Evolutionary conservation across 2,113 vertebrate species (phyloP), one percentile per base, ranked within the genome.

Genomic region (Hemibagrus wyckioides): DNA sequence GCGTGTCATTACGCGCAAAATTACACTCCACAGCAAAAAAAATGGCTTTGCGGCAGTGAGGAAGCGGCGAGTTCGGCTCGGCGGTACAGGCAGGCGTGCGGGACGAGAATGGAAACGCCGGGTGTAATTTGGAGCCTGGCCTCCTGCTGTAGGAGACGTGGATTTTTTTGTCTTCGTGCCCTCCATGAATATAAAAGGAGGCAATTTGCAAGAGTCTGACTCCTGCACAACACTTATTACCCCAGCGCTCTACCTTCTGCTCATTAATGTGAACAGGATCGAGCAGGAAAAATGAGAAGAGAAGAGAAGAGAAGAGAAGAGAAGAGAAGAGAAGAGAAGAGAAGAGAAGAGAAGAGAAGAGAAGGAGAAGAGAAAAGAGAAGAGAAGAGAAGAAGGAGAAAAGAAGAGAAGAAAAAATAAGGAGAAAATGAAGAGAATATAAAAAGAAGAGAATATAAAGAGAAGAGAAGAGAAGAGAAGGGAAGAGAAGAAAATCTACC

Each of bases 331-430:
- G 39, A 30, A 65, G 21, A n/a, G 36, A 48, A 36, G 25, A 71
- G 88, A 86, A 90, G 79, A 71, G 87, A 89, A 84, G 84, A 87
- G 54, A 39, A 52, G 44, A 87, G 79, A 80, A 73, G 8, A 39
- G 80, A 44, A 52, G 83, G 23, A 84, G 65, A 28, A 88, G 86
- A 44, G 82, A 50, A 52, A 77, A 85, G 82, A 86, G 92, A 91
- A 89, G 88, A 91, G 73, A 88, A 10, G 59, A 63, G 80, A 13
- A 17, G 23, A 71, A 39, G 5, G 1, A 36, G 15, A n/a, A 14
- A 1, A 28, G 4, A 25, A 67, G 17, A 67, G 63, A 17, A 33
- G 4, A 67, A 19, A 33, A 2, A 33, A 33, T 2, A 1, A 65
- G 10, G n/a, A 9, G 3, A 61, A 28, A 61, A 0, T 28, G 25